A percentile compares a stretch with the other conserved stretches of the same genome.
Evolutionary conservation across 2,797 vertebrate genomes (phyloP).

Genomic region (Scomberomorus guttatus): DNA sequence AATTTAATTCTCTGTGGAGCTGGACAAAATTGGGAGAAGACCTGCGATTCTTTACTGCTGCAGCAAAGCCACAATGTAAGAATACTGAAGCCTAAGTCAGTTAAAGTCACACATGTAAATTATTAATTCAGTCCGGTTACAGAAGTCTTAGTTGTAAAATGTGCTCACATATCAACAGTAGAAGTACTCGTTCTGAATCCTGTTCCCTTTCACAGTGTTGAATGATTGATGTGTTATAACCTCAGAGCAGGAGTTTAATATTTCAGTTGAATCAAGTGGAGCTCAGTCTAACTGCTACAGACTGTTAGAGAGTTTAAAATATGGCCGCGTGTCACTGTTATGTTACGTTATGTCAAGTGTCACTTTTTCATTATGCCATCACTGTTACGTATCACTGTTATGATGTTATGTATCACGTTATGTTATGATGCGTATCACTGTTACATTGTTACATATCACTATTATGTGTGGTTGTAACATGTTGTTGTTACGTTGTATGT

Average conservation of each 20-base stretch:
- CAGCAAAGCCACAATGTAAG: neutral
- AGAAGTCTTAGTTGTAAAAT: neutral
- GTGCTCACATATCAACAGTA: neutral
- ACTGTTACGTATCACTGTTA: too few species aligned
- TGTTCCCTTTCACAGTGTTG: neutral
- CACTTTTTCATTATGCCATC: too few species aligned
- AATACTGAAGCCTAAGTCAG: neutral
- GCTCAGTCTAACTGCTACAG: neutral
- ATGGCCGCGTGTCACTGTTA: too few species aligned
- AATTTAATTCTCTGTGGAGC: too few species aligned
- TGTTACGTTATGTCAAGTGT: too few species aligned
- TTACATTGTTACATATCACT: too few species aligned
- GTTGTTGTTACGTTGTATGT: too few species aligned
- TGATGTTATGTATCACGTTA: too few species aligned
- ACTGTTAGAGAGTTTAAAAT: neutral
- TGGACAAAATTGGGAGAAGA: too few species aligned
- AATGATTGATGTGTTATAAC: conserved; percentile 3
- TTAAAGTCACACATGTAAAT: neutral
- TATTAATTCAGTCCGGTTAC: neutral
- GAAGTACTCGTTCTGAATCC: neutral
- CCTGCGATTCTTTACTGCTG: neutral
- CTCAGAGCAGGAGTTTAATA: conserved; percentile 2
- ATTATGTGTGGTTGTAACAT: too few species aligned
- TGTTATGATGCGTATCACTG: too few species aligned
- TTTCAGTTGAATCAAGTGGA: neutral